Evolutionary conservation across 2,888 invertebrate species (phyloP), one percentile per base, ranked within the genome.

Genomic region (Agonum fuliginosum): DNA sequence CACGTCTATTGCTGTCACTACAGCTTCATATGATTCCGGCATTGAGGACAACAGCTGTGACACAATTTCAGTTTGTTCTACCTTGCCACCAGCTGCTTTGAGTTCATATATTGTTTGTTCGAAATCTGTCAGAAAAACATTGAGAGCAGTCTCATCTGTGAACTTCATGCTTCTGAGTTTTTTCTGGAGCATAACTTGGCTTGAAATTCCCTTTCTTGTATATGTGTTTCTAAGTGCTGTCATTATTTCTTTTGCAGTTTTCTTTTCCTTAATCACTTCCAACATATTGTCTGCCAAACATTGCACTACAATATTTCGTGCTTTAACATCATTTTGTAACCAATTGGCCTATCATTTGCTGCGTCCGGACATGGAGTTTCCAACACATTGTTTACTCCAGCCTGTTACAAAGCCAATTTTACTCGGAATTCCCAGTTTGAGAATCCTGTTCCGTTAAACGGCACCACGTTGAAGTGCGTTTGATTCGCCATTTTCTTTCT

Each of bases 361-460:
- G 51, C 65, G 30, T 17, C 17, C 12, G 27, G 71, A 34, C 17
- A 22, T 72, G 70, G 69, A 5, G 8, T 24, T 69, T 77, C 58
- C 70, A 80, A 37, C 46, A 79, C 75, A n/a, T 80, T 72, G 37
- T 78, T 41, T 5, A 78, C 76, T 12, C 58, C 51, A 65, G 73
- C 27, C 34, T 80, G 80, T 79, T 81, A 80, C 65, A 81, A 20
- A 6, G 79, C 41, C 20, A 79, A 41, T 43, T 79, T 79, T 19
- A 80, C 54, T 30, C 79, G 41, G 76, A 80, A 80, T 72, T 81
- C 79, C 79, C 78, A 80, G 62, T 80, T 80, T 43, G 79, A 78
- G 54, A 74, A 81, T 22, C 51, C 77, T 27, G 30, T 79, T 48
- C 81, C 80, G 67, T 81, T 78, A 78, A 80, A 80, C 10, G 78